Percentiles rank a stretch among this genome's conserved stretches.
phyloP scores from a whole-genome alignment of 2,113 vertebrate species.

The Chaetorhynchus papuensis region DNA sequence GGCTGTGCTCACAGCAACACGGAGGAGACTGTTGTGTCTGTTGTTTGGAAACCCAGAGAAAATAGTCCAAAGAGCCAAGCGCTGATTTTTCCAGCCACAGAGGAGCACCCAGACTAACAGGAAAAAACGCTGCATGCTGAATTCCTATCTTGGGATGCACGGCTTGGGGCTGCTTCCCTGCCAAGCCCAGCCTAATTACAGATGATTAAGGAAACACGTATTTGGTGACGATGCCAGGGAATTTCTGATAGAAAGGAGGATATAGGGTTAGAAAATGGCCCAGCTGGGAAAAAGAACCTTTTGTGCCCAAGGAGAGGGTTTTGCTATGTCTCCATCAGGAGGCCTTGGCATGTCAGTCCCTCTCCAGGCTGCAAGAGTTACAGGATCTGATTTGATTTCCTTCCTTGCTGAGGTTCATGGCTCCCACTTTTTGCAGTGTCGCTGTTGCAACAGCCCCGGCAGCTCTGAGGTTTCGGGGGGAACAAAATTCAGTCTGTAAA shows the following conservation, averaged over 20 bases:
- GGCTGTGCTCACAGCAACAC: accelerated
- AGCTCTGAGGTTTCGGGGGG: background rate
- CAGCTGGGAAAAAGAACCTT: background rate
- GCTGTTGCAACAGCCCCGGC: background rate
- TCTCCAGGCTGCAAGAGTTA: background rate
- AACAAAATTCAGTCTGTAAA: background rate
- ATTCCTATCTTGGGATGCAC: constrained; percentile 23
- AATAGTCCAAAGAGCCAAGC: background rate
- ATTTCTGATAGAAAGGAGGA: constrained; percentile 17
- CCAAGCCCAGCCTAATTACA: background rate
- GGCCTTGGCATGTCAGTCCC: background rate
- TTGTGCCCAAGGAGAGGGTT: background rate
- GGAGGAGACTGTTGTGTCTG: background rate
- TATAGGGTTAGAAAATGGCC: background rate
- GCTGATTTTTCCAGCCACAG: background rate
- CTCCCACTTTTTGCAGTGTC: background rate
- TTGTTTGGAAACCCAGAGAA: constrained; percentile 11
- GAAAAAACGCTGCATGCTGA: constrained; percentile 22
- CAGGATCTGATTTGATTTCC: background rate
- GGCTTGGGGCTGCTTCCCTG: background rate
- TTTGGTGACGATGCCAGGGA: background rate
- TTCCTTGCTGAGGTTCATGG: background rate
- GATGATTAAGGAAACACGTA: background rate
- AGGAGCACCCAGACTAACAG: constrained; percentile 18
- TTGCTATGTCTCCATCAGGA: background rate